Conservation (phyloP, 2,113 vertebrate genomes). For the Centropristis striata region DNA sequence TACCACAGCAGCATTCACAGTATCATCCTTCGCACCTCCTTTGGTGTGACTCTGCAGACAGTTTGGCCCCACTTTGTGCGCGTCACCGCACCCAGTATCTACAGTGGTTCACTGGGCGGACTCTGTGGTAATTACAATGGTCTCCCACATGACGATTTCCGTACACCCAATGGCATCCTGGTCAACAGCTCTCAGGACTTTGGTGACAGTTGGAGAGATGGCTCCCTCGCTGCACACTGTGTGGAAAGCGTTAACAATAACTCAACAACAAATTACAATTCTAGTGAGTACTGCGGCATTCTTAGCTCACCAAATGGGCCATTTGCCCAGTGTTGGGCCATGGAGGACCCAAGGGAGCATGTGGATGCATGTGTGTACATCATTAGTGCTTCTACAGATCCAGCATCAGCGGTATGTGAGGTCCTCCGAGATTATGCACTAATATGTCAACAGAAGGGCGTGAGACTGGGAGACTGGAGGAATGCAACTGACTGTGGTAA, state of each 20-base stretch:
- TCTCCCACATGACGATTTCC: slow-evolving; percentile 63
- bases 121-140: slow-evolving; percentile 79
- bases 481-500: slow-evolving; percentile 73
- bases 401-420: slow-evolving; percentile 49
- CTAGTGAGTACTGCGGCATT: slow-evolving; percentile 59
- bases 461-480: slow-evolving; percentile 73
- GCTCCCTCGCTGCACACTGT: slow-evolving; percentile 61
- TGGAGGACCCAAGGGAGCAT: neutral
- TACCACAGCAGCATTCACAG: slow-evolving; percentile 69
- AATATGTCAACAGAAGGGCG: slow-evolving; percentile 68
- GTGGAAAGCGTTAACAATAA: neutral
- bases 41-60: slow-evolving; percentile 74
- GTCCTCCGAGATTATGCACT: slow-evolving; percentile 63
- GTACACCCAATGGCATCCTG: slow-evolving; percentile 58
- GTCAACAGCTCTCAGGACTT: slow-evolving; percentile 62
- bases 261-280: neutral
- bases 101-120: slow-evolving; percentile 67
- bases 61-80: slow-evolving; percentile 73
- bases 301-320: slow-evolving; percentile 56
- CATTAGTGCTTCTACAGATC: slow-evolving; percentile 27
- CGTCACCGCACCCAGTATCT: slow-evolving; percentile 70
- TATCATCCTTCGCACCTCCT: slow-evolving; percentile 67
- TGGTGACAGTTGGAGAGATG: slow-evolving; percentile 80
- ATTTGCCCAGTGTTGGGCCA: slow-evolving; percentile 62
- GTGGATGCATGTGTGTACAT: slow-evolving; percentile 40